Evolutionary conservation across 2,797 vertebrate species (phyloP), one percentile per base, ranked within the genome.

Genomic region (Platalea minor): DNA sequence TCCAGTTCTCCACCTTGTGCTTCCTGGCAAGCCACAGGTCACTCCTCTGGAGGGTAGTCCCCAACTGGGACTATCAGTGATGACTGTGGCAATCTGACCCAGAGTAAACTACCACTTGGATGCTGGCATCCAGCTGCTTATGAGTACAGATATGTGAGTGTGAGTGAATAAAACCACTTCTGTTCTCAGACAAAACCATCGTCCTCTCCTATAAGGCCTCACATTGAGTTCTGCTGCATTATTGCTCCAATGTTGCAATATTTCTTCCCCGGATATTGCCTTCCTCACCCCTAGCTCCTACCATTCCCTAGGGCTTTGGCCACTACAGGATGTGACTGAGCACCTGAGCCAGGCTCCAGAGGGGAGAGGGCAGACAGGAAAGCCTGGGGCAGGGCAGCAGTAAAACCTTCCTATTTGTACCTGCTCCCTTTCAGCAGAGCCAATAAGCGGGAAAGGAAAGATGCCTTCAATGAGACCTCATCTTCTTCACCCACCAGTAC

Each of bases 11-110:
- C n/a, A 29, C 16, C 28, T 9, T 33, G 50, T 0, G 0, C 65
- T 59, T 80, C n/a, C 41, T 0, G 0, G 37, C 1, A 2, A 41
- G n/a, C 54, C 2, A 1, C 1, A 5, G n/a, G 18, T 41, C 45
- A 19, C 33, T 64, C 20, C 33, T 67, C 78, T 45, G 72, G 41
- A 26, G n/a, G 35, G 11, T 48, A 63, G 54, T 33, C 12, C 33
- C 29, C 39, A 48, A 3, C 37, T 1, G 0, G 46, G 39, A 57
- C 48, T 43, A 2, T 20, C 53, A 28, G 53, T 29, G 23, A n/a
- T 25, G 17, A 28, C 33, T n/a, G 31, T 68, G 59, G 28, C 70
- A 68, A 18, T 25, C 28, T 46, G 45, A 57, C 25, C 16, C 43
- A 39, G 45, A 63, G 51, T 17, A 41, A 75, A 60, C 15, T 37